Base-by-base conservation (phyloP, 1,140 invertebrate genomes). In the Steinernema feltiae region DNA sequence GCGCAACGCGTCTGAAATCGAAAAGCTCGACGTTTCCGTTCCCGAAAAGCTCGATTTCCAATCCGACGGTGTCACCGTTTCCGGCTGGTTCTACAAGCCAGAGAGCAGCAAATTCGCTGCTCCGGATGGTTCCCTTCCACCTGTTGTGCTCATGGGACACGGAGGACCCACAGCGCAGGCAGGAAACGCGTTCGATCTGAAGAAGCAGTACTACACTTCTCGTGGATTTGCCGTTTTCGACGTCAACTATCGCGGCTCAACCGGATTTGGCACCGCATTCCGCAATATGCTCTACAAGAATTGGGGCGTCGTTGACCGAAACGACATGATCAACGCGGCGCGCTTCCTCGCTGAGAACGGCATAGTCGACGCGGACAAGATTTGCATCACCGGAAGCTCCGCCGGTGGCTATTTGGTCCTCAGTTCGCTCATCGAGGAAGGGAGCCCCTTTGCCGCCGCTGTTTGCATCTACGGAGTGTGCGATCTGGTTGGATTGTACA, bases 361-460 rank as follows among this genome's bases (percentile, higher is more conserved):
- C n/a, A 77, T 71, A 73, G 87, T 84, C 15, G 87, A 88, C 76
- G n/a, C 76, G 12, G 79, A 85, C 0, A 82, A 82, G 69, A 75
- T 87, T 27, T 87, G 85, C 79, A 88, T 88, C 74, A 87, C 86
- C 79, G 87, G 87, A 15, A 82, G 85, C 41, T 88, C 87, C 3
- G 87, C 87, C 69, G 87, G 87, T n/a, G 87, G 87, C 17, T 87
- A 87, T 74, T 86, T 87, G 30, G 87, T 87, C n/a, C 76, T 88
- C 0, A 75, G 70, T 41, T 53, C 71, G 24, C 74, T 78, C 1
- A 75, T 78, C 76, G 31, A 76, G 7, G 69, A 75, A 17, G 32
- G 32, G 32, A 63, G 79, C 30, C 27, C 78, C 21, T 81, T 80
- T 69, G 75, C 72, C n/a, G 77, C 79, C 12, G 79, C 79, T 0